Conservation (phyloP, 1,140 invertebrate species). For the Caenorhabditis remanei region DNA sequence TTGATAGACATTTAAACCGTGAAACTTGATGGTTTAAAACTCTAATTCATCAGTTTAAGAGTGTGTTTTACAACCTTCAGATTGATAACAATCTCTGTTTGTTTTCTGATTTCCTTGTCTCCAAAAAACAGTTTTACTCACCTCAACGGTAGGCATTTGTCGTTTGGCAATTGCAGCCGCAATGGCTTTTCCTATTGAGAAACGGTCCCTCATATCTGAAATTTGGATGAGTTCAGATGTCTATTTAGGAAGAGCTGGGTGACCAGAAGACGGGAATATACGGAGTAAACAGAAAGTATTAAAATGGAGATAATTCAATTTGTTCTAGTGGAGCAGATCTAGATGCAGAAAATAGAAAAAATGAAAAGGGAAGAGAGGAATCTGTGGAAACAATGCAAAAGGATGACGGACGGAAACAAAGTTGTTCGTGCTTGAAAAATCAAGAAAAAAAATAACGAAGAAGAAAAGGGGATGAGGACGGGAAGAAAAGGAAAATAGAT, state of each 20-base stretch:
- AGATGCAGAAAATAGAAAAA: not conserved
- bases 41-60: constrained; percentile 15
- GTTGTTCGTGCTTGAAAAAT: constrained; percentile 27
- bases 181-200: constrained; percentile 34
- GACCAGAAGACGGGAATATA: not conserved
- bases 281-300: not conserved
- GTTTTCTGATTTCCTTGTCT: not conserved
- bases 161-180: constrained; percentile 31
- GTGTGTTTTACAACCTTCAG: not conserved
- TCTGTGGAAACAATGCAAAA: not conserved
- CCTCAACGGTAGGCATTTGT: not conserved
- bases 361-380: not conserved
- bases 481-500: constrained; percentile 5
- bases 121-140: not conserved
- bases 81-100: not conserved
- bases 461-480: not conserved
- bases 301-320: constrained; percentile 6
- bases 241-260: not conserved
- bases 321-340: not conserved
- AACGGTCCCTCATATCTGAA: constrained; percentile 30
- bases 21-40: not conserved
- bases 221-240: not conserved
- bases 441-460: not conserved
- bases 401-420: constrained; percentile 19
- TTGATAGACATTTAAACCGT: constrained; percentile 13